These are phyloP conservation scores for Flexamia atlantica DNA, from an alignment of 2,888 invertebrate species.

Conservation along the genomic window DNA sequence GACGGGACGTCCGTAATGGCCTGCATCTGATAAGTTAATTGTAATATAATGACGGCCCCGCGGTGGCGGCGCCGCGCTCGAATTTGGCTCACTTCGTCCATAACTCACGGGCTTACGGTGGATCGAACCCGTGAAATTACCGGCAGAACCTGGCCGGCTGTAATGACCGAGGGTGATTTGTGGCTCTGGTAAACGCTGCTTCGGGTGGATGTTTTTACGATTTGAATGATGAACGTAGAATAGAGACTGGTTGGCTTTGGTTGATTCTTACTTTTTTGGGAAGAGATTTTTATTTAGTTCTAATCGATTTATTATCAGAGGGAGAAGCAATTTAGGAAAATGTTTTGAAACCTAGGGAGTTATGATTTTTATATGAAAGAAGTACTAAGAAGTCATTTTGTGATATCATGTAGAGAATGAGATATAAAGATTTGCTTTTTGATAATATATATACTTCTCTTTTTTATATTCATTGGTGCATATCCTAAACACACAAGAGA, in stretches of 20 bases:
- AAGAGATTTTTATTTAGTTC: too few species aligned
- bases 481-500: too few species aligned
- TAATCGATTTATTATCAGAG: too few species aligned
- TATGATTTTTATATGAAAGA: too few species aligned
- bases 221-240: neutral
- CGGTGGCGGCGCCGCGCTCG: neutral
- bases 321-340: too few species aligned
- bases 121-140: constrained; percentile 44
- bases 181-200: neutral
- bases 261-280: too few species aligned
- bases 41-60: constrained; percentile 45
- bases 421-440: too few species aligned
- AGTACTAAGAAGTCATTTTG: too few species aligned
- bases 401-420: too few species aligned
- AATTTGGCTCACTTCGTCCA: constrained; percentile 9
- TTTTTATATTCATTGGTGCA: too few species aligned
- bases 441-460: too few species aligned
- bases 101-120: constrained; percentile 52
- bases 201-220: neutral
- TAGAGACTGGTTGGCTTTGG: neutral
- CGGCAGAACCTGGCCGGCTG: neutral
- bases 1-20: constrained; percentile 22
- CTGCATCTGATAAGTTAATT: constrained; percentile 56
- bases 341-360: too few species aligned
- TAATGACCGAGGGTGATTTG: neutral